Evolutionary conservation across 2,888 invertebrate genomes (phyloP), one percentile per base, ranked within the genome.

Genomic region (Zelleria hepariella): DNA sequence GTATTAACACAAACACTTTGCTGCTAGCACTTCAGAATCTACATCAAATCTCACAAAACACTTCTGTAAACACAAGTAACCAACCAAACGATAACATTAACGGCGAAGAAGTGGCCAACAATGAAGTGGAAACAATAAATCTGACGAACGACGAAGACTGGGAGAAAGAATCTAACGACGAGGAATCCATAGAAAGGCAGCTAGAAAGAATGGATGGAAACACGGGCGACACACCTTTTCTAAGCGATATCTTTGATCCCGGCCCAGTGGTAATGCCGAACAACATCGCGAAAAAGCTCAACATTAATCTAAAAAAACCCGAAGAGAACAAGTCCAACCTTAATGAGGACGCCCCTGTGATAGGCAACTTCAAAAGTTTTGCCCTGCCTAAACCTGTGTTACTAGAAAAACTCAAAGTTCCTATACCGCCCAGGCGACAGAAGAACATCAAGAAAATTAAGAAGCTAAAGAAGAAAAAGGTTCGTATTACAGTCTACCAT

Each of bases 331-430:
- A 68, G 60, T n/a, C 2, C 18, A 58, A 62, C 6, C 60, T 73
- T 24, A 78, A 81, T 63, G 85, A 85, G 62, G 80, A 78, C 62
- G 76, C 77, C 2, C 78, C 82, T 24, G 80, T 88, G 49, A 82
- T 89, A 70, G 88, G 87, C 21, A 85, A 80, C 68, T 89, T 89
- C 67, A 89, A 88, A 78, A 89, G 89, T 66, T 89, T 89, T 62
- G 89, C 89, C 24, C 69, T 87, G 54, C 89, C 89, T 8, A 89
- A 89, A 74, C 89, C 89, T 20, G 82, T 89, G 55, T 67, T 88
- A 66, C 70, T 89, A 64, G 88, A 86, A 74, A 80, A 86, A 66
- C 76, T 88, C 64, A 89, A 86, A 75, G 68, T 85, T 64, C 68
- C 82, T 65, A 70, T 61, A 62, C 58, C 65, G 54, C 78, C 76